phyloP scores from a whole-genome alignment of 2,797 vertebrate genomes.

The Alectoris magna region DNA sequence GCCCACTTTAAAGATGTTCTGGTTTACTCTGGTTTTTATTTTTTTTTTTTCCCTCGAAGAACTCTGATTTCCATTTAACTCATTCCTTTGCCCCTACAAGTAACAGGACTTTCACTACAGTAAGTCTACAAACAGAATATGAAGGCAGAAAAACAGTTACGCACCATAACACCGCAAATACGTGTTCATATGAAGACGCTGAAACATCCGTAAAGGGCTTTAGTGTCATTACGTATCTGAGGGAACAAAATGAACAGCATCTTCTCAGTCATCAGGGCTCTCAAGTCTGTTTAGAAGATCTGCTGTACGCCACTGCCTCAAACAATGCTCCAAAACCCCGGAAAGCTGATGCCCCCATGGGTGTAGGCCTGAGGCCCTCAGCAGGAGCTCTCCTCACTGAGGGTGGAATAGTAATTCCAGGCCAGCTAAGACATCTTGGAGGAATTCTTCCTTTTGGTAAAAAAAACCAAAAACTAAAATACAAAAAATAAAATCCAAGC shows the following conservation, averaged over 20 bases:
- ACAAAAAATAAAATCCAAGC: neutral
- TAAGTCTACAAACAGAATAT: neutral
- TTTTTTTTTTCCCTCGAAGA: neutral
- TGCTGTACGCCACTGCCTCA: neutral
- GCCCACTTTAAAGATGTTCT: neutral
- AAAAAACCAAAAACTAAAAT: no score
- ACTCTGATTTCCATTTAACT: neutral
- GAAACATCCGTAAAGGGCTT: slow-evolving; percentile 84
- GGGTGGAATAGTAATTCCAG: neutral
- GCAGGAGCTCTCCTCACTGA: neutral
- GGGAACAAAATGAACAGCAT: neutral
- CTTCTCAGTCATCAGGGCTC: neutral
- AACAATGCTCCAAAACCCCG: neutral
- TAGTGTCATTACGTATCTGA: slow-evolving; percentile 89
- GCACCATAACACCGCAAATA: slow-evolving; percentile 91
- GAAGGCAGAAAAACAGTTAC: slow-evolving; percentile 29
- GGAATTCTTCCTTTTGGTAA: neutral
- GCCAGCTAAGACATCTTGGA: neutral
- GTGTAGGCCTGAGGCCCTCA: neutral
- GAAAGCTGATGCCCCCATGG: neutral
- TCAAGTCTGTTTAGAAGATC: neutral
- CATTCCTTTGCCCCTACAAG: neutral
- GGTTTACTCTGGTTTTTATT: neutral
- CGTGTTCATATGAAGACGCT: slow-evolving; percentile 83
- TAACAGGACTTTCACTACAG: neutral